phyloP scores from a whole-genome alignment of 2,113 vertebrate genomes.

The Nerophis ophidion region DNA sequence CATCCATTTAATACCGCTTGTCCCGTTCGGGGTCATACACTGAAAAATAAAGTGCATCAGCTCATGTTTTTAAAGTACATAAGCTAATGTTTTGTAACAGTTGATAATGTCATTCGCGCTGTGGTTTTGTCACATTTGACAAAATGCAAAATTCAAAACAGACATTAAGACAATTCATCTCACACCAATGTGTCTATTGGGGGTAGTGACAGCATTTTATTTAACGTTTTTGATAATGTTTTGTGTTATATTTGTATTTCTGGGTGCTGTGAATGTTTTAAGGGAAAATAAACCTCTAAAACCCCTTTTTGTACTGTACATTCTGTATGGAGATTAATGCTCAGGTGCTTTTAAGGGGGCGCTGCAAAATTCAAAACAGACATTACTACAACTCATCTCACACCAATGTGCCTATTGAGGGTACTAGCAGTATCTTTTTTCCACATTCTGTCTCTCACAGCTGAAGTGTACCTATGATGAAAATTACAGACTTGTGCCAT shows the following conservation, averaged over 20 bases:
- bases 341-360: not conserved
- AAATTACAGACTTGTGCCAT: no score
- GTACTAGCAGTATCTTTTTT: no score
- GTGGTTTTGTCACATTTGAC: constrained; percentile 1
- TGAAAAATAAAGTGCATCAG: no score
- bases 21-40: no score
- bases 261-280: not conserved
- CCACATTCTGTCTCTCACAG: no score
- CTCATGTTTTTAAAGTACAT: not conserved
- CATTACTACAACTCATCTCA: not conserved
- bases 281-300: constrained; percentile 12
- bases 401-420: not conserved
- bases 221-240: not conserved
- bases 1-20: no score
- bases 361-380: constrained; percentile 6
- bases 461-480: no score
- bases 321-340: no score
- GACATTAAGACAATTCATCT: not conserved
- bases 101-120: not conserved
- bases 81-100: not conserved
- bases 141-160: constrained; percentile 5
- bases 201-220: no score
- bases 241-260: not conserved
- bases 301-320: not conserved
- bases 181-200: not conserved